A percentile compares a stretch with the other conserved stretches of the same genome.
Evolutionary conservation across 2,888 invertebrate genomes (phyloP).

Genomic region (Morinoia aosen): DNA sequence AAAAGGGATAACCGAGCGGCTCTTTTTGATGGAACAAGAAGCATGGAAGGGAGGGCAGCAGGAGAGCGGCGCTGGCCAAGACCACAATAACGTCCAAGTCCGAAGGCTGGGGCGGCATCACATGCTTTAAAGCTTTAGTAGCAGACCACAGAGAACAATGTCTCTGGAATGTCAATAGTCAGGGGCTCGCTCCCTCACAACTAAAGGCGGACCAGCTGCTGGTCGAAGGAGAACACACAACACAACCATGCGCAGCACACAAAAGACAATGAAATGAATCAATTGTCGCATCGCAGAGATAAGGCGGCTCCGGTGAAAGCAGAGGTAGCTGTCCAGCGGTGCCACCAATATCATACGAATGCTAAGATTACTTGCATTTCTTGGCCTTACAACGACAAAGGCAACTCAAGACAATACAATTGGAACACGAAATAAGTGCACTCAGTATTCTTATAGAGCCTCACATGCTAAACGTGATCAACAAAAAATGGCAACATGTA

Average conservation of each 20-base stretch:
- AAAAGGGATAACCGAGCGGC: slow-evolving; percentile 16
- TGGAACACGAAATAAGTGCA: not conserved
- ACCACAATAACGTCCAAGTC: not conserved
- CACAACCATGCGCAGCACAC: slow-evolving; percentile 18
- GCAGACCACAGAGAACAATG: slow-evolving; percentile 34
- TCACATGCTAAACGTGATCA: not conserved
- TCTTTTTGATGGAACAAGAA: slow-evolving; percentile 6
- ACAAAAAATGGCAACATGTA: not conserved
- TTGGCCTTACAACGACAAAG: not conserved
- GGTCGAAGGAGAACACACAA: not conserved
- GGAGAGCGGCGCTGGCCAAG: not conserved
- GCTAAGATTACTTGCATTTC: slow-evolving; percentile 4
- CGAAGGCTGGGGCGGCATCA: not conserved
- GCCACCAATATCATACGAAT: not conserved
- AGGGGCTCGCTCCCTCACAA: slow-evolving; percentile 5
- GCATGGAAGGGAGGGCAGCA: not conserved
- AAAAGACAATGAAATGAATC: slow-evolving; percentile 39
- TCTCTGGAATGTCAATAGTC: slow-evolving; percentile 44
- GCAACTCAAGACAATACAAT: not conserved
- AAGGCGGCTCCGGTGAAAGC: slow-evolving; percentile 9
- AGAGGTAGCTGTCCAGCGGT: slow-evolving; percentile 31
- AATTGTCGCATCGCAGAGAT: slow-evolving; percentile 40
- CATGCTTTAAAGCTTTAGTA: slow-evolving; percentile 14
- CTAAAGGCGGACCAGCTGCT: slow-evolving; percentile 10
- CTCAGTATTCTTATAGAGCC: not conserved